These are phyloP conservation scores for Callipepla squamata DNA, from an alignment of 2,113 vertebrate genomes.

Conservation along the genomic window DNA sequence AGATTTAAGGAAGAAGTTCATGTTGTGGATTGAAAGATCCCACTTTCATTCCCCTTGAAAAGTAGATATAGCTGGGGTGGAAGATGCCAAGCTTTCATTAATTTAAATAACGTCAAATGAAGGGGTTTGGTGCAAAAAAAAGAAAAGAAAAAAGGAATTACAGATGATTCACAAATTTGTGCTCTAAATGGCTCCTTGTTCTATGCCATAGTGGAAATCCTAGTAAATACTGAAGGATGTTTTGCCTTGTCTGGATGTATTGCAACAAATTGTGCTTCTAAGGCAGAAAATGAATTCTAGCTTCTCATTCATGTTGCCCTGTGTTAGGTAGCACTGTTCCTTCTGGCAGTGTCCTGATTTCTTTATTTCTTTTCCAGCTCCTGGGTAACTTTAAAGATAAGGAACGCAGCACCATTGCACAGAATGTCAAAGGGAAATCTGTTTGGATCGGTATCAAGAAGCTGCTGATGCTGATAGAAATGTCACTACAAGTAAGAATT, in stretches of 20 bases:
- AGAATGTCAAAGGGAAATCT: slow-evolving; percentile 82
- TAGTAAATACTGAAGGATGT: not conserved
- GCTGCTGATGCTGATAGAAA: slow-evolving; percentile 96
- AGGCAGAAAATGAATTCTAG: not conserved
- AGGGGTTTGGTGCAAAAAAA: not conserved
- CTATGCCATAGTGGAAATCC: not conserved
- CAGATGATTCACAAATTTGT: not conserved
- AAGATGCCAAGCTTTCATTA: not conserved
- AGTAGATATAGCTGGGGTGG: not conserved
- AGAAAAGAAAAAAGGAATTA: not conserved
- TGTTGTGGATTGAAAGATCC: not conserved
- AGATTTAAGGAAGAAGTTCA: not conserved
- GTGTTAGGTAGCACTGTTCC: not conserved
- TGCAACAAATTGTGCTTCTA: not conserved
- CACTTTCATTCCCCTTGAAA: not conserved
- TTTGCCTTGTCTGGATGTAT: not conserved
- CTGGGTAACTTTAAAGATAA: slow-evolving; percentile 92
- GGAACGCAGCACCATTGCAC: slow-evolving; percentile 86
- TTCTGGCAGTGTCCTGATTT: not conserved
- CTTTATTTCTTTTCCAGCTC: slow-evolving; percentile 75
- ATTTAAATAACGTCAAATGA: not conserved
- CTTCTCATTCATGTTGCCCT: not conserved
- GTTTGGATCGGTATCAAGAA: slow-evolving; percentile 97
- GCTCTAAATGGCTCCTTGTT: not conserved
- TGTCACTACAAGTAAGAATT: slow-evolving; percentile 90